Base-by-base conservation (phyloP, 2,888 invertebrate species). In the Cerastis rubricosa region DNA sequence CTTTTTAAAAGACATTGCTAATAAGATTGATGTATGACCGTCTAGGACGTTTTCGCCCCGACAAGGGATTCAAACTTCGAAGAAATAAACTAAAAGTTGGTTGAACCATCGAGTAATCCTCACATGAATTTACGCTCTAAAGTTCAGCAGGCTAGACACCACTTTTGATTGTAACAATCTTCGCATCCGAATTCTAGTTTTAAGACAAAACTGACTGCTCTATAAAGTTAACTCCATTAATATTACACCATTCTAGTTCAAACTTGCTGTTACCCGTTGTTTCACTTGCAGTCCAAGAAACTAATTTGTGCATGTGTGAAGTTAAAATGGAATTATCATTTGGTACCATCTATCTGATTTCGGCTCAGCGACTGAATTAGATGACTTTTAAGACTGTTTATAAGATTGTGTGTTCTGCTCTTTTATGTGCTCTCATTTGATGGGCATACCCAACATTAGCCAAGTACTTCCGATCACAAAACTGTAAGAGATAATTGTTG, bases 141-240 rank as follows among this genome's bases (percentile, higher is more conserved):
- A 67, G 35, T 67, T 67, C 5, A 71, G 35, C 54, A 70, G 35
- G 25, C 66, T 63, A 59, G 35, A 59, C 22, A 47, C 57, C 35
- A 70, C 57, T 63, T 73, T 79, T 79, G 54, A 73, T 79, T 68
- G n/a, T n/a, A n/a, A 70, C 22, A 47, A 35, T 43, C 68, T 25
- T 83, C 35, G 11, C 29, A 83, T 40, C 14, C 19, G 17, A 51
- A 71, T 69, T 54, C 17, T 72, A 83, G 64, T 68, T 78, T 51
- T 40, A 64, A 71, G 67, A 67, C 66, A 63, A 63, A 49, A n/a
- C 40, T 63, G 49, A 68, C 49, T 81, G 22, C 22, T 70, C 35
- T 57, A 19, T 61, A 51, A 79, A 73, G 19, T 67, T 78, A 63
- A 40, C 49, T 68, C 25, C 17, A 54, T 72, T 22, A 57, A 65